These are phyloP conservation scores for Lathronympha strigana DNA, from an alignment of 2,888 invertebrate species.

Conservation along the genomic window DNA sequence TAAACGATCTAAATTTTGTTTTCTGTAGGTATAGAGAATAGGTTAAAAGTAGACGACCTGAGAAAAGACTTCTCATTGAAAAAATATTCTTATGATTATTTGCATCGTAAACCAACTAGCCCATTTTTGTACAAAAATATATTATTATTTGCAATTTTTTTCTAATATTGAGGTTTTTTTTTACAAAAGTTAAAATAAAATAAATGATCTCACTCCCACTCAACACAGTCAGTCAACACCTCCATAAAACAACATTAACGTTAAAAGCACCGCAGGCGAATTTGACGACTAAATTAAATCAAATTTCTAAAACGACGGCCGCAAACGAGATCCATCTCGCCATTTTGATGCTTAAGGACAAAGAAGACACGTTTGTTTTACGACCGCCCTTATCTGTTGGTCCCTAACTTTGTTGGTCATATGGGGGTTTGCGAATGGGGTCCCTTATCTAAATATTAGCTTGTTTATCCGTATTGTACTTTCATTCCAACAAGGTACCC, in stretches of 20 bases:
- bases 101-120: too few species aligned
- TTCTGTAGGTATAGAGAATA: too few species aligned
- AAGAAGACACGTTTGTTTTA: conserved; percentile 68
- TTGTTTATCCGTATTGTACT: conserved; percentile 66
- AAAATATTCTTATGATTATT: too few species aligned
- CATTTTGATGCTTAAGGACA: conserved; percentile 59
- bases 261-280: conserved; percentile 14
- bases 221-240: background rate
- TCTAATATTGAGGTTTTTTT: too few species aligned
- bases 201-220: background rate
- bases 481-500: conserved; percentile 63
- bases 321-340: conserved; percentile 37
- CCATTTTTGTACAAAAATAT: too few species aligned
- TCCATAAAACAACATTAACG: conserved; percentile 12
- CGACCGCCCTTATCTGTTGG: conserved; percentile 60
- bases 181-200: background rate
- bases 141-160: too few species aligned
- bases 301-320: conserved; percentile 31
- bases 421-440: conserved; percentile 61
- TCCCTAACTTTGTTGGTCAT: conserved; percentile 62
- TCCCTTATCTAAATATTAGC: conserved; percentile 73
- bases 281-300: conserved; percentile 36
- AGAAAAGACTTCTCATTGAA: too few species aligned
- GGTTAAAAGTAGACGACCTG: too few species aligned
- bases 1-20: too few species aligned